A percentile compares a stretch with the other conserved stretches of the same genome.
phyloP scores from a whole-genome alignment of 2,888 invertebrate genomes.

The Sisyra terminalis region DNA sequence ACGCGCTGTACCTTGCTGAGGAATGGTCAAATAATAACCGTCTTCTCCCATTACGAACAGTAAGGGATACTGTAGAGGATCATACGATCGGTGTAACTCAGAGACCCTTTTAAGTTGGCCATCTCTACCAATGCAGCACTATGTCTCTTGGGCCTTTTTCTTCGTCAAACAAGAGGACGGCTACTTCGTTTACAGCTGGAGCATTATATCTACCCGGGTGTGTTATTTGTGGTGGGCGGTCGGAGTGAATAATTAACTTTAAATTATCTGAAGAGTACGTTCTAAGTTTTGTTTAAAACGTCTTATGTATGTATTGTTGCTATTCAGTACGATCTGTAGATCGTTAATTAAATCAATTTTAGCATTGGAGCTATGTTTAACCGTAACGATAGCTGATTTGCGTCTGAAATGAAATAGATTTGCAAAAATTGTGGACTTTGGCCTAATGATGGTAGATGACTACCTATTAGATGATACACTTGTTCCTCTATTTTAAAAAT shows the following conservation, averaged over 20 bases:
- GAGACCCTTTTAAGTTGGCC: background rate
- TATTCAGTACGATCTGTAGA: slow-evolving; percentile 8
- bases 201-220: slow-evolving; percentile 2
- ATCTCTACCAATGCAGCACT: background rate
- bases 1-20: slow-evolving; percentile 9
- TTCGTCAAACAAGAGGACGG: background rate
- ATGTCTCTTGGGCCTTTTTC: slow-evolving; percentile 3
- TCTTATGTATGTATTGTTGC: slow-evolving; percentile 11
- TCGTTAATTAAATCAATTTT: slow-evolving; percentile 9
- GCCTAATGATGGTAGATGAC: slow-evolving; percentile 15
- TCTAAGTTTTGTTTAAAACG: too few species aligned
- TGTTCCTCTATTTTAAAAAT: slow-evolving; percentile 1
- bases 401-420: slow-evolving; percentile 17
- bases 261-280: too few species aligned
- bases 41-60: slow-evolving; percentile 16
- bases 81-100: slow-evolving; percentile 14
- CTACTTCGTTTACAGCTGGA: background rate
- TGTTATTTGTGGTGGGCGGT: background rate
- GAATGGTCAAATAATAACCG: slow-evolving; percentile 12
- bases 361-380: slow-evolving; percentile 9
- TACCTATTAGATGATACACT: slow-evolving; percentile 10
- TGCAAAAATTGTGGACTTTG: slow-evolving; percentile 17
- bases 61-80: slow-evolving; percentile 18
- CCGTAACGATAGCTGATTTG: slow-evolving; percentile 14
- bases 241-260: slow-evolving; percentile 1